phyloP scores from a whole-genome alignment of 2,888 invertebrate genomes.

The Cybosia mesomella region DNA sequence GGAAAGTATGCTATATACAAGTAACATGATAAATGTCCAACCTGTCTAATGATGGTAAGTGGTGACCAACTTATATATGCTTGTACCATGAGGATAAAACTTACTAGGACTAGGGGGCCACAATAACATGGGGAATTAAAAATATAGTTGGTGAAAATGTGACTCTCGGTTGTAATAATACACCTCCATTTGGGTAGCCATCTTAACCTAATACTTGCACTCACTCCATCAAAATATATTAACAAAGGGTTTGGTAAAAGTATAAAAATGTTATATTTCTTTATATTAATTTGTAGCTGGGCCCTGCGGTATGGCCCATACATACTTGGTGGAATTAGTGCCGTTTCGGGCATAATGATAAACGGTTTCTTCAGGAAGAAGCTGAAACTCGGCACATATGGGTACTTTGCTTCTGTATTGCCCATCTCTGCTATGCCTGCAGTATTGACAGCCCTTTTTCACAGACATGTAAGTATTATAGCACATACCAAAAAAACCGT shows the following conservation, averaged over 20 bases:
- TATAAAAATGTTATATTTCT: neutral
- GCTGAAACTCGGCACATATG: slow-evolving; percentile 87
- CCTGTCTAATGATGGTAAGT: no score
- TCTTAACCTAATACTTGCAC: no score
- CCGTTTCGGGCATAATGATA: slow-evolving; percentile 86
- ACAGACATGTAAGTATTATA: slow-evolving; percentile 85
- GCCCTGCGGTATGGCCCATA: slow-evolving; percentile 82
- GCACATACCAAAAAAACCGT: neutral
- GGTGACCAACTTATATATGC: no score
- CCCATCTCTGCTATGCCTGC: slow-evolving; percentile 88
- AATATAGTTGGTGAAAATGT: neutral
- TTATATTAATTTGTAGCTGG: slow-evolving; percentile 65
- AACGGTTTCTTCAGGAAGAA: slow-evolving; percentile 88
- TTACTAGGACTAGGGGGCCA: neutral
- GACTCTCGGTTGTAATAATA: neutral
- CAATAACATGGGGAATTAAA: neutral
- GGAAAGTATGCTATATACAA: no score
- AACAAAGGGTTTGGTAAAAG: no score
- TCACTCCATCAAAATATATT: no score
- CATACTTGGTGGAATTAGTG: slow-evolving; percentile 83
- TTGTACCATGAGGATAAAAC: no score
- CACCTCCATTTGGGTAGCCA: no score
- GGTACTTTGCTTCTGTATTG: slow-evolving; percentile 87
- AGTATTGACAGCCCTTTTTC: slow-evolving; percentile 82
- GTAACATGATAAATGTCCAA: no score